These are phyloP conservation scores for Diarsia mendica DNA, from an alignment of 2,888 invertebrate genomes.

Conservation along the genomic window DNA sequence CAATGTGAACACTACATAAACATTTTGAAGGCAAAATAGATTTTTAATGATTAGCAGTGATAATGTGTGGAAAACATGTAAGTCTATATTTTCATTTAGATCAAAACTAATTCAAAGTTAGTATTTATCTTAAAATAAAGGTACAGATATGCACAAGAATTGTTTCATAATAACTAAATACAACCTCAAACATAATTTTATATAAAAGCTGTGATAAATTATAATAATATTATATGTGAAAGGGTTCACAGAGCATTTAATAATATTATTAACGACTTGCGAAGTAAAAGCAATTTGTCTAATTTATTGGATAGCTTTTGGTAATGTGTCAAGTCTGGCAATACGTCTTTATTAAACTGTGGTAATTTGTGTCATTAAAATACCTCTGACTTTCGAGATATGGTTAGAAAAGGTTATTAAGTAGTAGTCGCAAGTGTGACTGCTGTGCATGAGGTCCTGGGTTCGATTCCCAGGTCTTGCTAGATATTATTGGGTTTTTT, in stretches of 20 bases:
- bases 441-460: no score
- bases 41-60: not conserved
- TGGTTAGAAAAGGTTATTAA: not conserved
- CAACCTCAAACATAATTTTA: not conserved
- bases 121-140: not conserved
- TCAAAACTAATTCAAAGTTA: not conserved
- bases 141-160: not conserved
- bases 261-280: constrained; percentile 46
- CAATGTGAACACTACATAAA: not conserved
- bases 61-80: not conserved
- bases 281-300: constrained; percentile 39
- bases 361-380: constrained; percentile 19
- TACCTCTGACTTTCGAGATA: not conserved
- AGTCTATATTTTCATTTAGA: not conserved
- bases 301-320: constrained; percentile 34
- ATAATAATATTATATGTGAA: constrained; percentile 18
- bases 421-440: not conserved
- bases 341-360: constrained; percentile 35
- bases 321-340: constrained; percentile 25
- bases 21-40: constrained; percentile 2
- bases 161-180: not conserved
- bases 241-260: constrained; percentile 25
- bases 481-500: no score
- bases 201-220: not conserved
- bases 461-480: no score